A percentile compares a stretch with the other conserved stretches of the same genome.
Conservation (phyloP, 2,888 invertebrate species). For the Digitonthophagus gazella region DNA sequence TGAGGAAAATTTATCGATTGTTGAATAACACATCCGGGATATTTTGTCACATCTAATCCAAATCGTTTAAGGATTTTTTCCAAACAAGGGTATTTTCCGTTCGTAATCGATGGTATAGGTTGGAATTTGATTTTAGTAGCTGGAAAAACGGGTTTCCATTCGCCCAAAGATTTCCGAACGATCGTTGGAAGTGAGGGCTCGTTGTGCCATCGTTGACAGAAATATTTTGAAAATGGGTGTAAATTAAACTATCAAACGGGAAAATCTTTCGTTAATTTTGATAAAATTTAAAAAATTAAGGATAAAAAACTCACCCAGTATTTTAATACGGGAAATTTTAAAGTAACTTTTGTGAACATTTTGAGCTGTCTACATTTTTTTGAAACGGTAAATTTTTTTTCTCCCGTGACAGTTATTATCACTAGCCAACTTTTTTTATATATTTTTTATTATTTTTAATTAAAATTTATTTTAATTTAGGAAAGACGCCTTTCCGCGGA, state of each 20-base stretch:
- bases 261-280: background rate
- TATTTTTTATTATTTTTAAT: no score
- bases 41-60: background rate
- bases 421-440: no score
- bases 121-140: no score
- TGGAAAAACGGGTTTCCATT: slow-evolving; percentile 5
- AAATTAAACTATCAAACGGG: background rate
- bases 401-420: no score
- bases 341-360: background rate
- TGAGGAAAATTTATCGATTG: no score
- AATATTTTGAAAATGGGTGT: background rate
- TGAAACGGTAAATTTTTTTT: no score
- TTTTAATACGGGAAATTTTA: slow-evolving; percentile 16
- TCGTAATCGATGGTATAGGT: no score
- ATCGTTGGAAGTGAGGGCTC: slow-evolving; percentile 13
- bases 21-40: background rate
- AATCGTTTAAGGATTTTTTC: background rate
- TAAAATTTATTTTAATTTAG: no score
- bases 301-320: slow-evolving; percentile 4
- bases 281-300: background rate
- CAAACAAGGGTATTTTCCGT: background rate
- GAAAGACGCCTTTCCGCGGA: no score
- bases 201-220: background rate
- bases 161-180: slow-evolving; percentile 15
- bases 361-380: slow-evolving; percentile 34